Percentiles rank a stretch among this genome's conserved stretches.
phyloP scores from a whole-genome alignment of 2,888 invertebrate species.

The Caenorhabditis sp. region DNA sequence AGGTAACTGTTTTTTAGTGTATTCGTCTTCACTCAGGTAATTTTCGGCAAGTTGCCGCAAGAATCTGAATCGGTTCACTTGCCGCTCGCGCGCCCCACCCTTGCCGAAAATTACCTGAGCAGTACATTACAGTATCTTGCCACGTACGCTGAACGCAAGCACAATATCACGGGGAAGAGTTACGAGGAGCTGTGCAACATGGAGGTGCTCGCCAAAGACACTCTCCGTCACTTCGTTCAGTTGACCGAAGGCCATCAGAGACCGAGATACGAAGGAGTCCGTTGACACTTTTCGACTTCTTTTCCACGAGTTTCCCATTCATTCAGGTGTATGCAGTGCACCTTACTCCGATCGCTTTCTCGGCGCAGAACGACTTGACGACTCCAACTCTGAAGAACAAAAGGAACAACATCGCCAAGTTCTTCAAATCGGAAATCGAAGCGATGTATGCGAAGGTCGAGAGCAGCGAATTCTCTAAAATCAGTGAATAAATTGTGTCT shows the following conservation, averaged over 20 bases:
- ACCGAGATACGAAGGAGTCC: slow-evolving; percentile 50
- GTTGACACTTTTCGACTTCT: background rate
- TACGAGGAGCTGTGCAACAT: slow-evolving; percentile 42
- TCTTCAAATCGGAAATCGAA: slow-evolving; percentile 36
- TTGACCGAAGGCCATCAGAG: slow-evolving; percentile 28
- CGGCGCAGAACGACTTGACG: slow-evolving; percentile 35
- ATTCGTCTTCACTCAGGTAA: background rate
- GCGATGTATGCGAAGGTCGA: slow-evolving; percentile 48
- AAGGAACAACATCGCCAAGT: slow-evolving; percentile 28
- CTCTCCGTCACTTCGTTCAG: slow-evolving; percentile 26
- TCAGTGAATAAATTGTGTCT: slow-evolving; percentile 10
- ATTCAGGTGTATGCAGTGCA: slow-evolving; percentile 42
- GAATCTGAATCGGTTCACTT: too few relatives aligned
- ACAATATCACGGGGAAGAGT: slow-evolving; percentile 33
- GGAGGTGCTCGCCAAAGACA: slow-evolving; percentile 24
- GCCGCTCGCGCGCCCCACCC: too few relatives aligned
- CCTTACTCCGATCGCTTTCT: slow-evolving; percentile 36
- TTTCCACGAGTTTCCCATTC: background rate
- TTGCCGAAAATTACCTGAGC: too few relatives aligned
- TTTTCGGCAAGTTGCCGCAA: too few relatives aligned
- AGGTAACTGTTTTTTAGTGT: background rate
- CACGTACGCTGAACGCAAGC: slow-evolving; percentile 28
- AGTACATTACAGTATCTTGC: slow-evolving; percentile 26
- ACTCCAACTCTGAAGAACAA: slow-evolving; percentile 58
- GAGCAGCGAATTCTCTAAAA: slow-evolving; percentile 8